These are phyloP conservation scores for Nannobrachium achirus DNA, from an alignment of 2,113 vertebrate species.

Conservation along the genomic window DNA sequence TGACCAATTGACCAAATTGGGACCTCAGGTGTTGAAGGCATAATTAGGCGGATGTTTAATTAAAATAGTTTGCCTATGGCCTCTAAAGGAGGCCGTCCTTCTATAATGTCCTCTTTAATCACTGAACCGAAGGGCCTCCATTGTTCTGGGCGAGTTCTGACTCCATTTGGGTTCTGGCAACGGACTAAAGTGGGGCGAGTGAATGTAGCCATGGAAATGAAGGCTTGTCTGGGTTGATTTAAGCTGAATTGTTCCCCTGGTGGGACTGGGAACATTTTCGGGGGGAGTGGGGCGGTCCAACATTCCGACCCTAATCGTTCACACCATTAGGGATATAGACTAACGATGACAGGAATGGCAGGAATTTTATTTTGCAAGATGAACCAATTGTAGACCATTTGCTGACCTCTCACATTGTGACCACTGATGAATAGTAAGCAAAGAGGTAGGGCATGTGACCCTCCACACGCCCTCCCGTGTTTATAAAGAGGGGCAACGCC, in stretches of 20 bases:
- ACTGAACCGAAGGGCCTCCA: neutral
- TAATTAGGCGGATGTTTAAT: neutral
- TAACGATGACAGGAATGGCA: conserved; percentile 45
- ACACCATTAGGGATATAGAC: conserved; percentile 46
- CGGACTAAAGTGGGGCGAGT: neutral
- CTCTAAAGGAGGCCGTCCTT: neutral
- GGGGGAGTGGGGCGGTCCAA: neutral
- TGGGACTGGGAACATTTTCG: conserved; percentile 25
- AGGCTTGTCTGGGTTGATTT: conserved; percentile 20
- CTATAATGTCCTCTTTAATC: neutral
- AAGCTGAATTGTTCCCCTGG: conserved; percentile 6
- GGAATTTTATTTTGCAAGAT: conserved; percentile 75
- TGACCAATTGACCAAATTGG: too few relatives aligned
- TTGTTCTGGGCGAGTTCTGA: conserved; percentile 3
- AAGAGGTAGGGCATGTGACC: conserved; percentile 37
- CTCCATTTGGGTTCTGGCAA: conserved; percentile 19
- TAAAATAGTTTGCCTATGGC: neutral
- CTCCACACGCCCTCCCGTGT: conserved; percentile 24
- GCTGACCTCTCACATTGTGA: conserved; percentile 62
- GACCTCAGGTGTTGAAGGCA: neutral
- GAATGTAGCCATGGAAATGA: neutral
- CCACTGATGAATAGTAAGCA: conserved; percentile 54
- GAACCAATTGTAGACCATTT: conserved; percentile 63
- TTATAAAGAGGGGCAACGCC: conserved; percentile 50
- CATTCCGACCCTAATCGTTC: conserved; percentile 67